These are phyloP conservation scores for Myripristis murdjan DNA, from an alignment of 2,797 vertebrate species.

Conservation along the genomic window DNA sequence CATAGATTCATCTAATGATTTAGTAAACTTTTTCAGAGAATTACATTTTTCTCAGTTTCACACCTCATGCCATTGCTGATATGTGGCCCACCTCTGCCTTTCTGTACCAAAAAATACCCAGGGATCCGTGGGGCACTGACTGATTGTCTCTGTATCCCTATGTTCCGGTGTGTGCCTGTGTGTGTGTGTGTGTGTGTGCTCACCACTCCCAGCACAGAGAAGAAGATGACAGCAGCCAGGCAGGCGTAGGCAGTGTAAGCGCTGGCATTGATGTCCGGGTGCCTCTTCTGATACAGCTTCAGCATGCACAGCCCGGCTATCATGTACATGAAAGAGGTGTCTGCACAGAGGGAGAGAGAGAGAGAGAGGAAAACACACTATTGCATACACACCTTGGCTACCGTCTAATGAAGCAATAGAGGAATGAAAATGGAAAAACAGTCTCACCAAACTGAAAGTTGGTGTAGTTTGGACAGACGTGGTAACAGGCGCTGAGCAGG, in stretches of 20 bases:
- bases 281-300: conserved; percentile 98
- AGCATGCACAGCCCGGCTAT: conserved; percentile 98
- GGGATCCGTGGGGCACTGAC: too few relatives aligned
- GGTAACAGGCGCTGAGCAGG: conserved; percentile 96
- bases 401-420: not conserved
- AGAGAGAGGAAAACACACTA: too few relatives aligned
- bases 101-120: too few relatives aligned
- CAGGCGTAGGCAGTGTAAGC: conserved; percentile 97
- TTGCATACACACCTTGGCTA: not conserved
- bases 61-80: too few relatives aligned
- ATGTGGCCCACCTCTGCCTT: too few relatives aligned
- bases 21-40: too few relatives aligned
- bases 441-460: conserved; percentile 97
- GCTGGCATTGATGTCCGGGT: conserved; percentile 97
- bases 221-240: conserved; percentile 96
- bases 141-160: too few relatives aligned
- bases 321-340: conserved; percentile 99
- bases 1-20: too few relatives aligned
- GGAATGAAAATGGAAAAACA: not conserved
- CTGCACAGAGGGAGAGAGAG: conserved; percentile 70
- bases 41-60: too few relatives aligned
- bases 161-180: not conserved
- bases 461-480: conserved; percentile 98
- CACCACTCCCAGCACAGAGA: conserved; percentile 97
- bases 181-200: conserved; percentile 42